Base-by-base conservation (phyloP, 92 coral and sea anemone genomes). In the Virgularia gustaviana region DNA sequence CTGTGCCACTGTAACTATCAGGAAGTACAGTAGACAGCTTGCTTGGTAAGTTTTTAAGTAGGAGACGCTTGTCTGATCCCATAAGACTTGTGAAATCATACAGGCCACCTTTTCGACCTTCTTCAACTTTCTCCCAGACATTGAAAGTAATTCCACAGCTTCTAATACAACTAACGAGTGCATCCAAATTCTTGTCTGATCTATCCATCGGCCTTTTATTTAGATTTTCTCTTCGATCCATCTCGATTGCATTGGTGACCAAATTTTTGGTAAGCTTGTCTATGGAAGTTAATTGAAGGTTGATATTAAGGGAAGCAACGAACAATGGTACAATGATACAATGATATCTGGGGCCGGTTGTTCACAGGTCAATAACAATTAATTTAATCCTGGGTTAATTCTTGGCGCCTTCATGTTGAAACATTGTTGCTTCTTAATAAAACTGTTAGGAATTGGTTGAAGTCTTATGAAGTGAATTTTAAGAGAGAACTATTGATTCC, bases 51-150 rank as follows among this genome's bases (percentile, higher is more conserved):
- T 29, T 49, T 73, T 51, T 57, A 36, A 79, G 78, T 39, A 84
- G 79, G 0, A 80, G 61, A 62, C 75, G 81, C 70, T 84, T 84
- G 63, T 84, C 85, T 11, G 88, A 58, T 4, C 88, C 88, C 88
- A 84, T 84, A 15, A 80, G 43, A 49, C 88, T 84, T 47, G 85
- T 84, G 27, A 84, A 80, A 35, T 84, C 88, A 37, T 72, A 80
- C 27, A 49, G 15, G 6, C 88, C 85, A 47, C 55, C 55, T 64
- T 78, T 84, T 0, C 88, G 81, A 73, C 79, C 85, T 0, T 77
- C 78, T 65, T 84, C 77, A 23, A 57, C 67, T 36, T 84, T 84
- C 24, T 73, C 88, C 88, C 81, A 79, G 0, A 84, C 72, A 65
- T 36, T 57, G 31, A 79, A 84, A 0, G 57, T 71, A 7, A 83